phyloP scores from a whole-genome alignment of 2,113 vertebrate genomes.

The Sardina pilchardus region DNA sequence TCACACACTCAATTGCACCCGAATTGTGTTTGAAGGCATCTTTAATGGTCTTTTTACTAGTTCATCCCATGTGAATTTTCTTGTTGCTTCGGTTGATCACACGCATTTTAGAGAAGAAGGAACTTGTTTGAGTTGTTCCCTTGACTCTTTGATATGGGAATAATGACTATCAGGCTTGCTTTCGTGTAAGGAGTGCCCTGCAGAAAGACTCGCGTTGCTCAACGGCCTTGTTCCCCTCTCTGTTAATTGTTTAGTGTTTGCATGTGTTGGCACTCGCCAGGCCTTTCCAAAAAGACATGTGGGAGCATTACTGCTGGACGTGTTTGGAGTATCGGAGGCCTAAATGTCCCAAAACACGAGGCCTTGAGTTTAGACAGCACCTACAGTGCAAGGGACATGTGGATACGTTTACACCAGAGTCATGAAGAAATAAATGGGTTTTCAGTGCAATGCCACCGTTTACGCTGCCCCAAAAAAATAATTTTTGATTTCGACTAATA shows the following conservation, averaged over 20 bases:
- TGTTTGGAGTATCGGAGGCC: slow-evolving; percentile 2
- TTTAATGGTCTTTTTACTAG: not conserved
- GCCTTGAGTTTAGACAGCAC: slow-evolving; percentile 10
- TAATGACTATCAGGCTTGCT: slow-evolving; percentile 30
- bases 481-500: not conserved
- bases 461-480: not conserved
- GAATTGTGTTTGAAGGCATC: too few species aligned
- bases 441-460: not conserved
- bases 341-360: slow-evolving; percentile 29
- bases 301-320: slow-evolving; percentile 21
- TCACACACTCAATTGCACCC: too few species aligned
- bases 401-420: slow-evolving; percentile 20
- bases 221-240: not conserved
- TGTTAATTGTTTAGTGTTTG: slow-evolving; percentile 31
- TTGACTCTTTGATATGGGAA: not conserved
- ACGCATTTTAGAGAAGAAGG: not conserved
- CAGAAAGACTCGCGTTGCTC: not conserved
- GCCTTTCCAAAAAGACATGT: slow-evolving; percentile 13
- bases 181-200: not conserved
- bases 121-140: not conserved
- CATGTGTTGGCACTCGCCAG: slow-evolving; percentile 4
- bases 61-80: not conserved
- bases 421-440: not conserved
- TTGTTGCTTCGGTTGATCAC: not conserved
- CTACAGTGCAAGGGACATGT: not conserved